Evolutionary conservation across 64 coral and sea anemone genomes (phyloP).

Genomic region (Astreopora myriophthalma): DNA sequence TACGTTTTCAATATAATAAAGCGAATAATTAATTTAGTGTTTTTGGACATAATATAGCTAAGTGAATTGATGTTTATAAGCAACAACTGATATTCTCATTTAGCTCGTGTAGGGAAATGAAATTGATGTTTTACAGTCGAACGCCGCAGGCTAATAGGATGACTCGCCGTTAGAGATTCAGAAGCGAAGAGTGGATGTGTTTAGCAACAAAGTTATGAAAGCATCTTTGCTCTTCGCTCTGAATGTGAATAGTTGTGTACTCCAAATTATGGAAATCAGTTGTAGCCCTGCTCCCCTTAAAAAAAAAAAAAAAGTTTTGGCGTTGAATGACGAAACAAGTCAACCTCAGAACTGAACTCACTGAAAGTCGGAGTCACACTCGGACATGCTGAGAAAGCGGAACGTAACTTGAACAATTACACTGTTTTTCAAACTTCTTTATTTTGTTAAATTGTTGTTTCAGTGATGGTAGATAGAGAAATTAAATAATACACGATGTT

Average conservation of each 20-base stretch:
- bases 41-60: conserved; percentile 10
- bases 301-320: too few species aligned
- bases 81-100: not conserved
- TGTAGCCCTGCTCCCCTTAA: not conserved
- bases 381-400: not conserved
- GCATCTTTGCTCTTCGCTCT: not conserved
- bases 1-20: conserved; percentile 1
- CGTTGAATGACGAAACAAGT: not conserved
- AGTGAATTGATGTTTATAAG: conserved; percentile 13
- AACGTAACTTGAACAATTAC: not conserved
- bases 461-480: not conserved
- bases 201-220: not conserved
- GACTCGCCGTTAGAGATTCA: not conserved
- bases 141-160: not conserved
- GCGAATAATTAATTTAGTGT: conserved; percentile 6
- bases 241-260: not conserved
- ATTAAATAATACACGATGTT: not conserved
- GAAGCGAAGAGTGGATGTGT: not conserved
- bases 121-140: not conserved
- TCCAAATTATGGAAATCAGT: not conserved
- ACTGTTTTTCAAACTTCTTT: not conserved
- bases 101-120: not conserved
- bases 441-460: not conserved
- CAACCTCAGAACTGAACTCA: not conserved
- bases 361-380: too few species aligned